These are phyloP conservation scores for Pseudomugil gertrudae DNA, from an alignment of 2,797 vertebrate genomes.

Conservation along the genomic window DNA sequence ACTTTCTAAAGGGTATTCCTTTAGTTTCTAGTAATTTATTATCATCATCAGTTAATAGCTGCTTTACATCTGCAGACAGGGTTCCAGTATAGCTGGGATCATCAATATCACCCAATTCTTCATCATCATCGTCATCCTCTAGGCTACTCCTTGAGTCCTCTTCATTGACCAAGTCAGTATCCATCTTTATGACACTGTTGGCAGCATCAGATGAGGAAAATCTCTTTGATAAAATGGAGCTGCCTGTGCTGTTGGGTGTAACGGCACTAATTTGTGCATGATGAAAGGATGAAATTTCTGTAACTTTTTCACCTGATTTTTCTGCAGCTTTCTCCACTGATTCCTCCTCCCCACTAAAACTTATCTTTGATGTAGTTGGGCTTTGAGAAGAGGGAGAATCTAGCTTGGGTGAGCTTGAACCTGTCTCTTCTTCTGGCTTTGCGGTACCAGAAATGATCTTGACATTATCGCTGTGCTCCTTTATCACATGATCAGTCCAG, in stretches of 20 bases:
- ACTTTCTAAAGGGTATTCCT: constrained; percentile 95
- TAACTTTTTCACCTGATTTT: constrained; percentile 80
- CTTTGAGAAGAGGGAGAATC: constrained; percentile 86
- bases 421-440: constrained; percentile 85
- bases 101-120: constrained; percentile 92
- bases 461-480: constrained; percentile 95
- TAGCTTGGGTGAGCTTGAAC: constrained; percentile 81
- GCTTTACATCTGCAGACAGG: constrained; percentile 88
- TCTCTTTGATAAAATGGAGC: constrained; percentile 91
- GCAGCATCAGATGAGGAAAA: constrained; percentile 87
- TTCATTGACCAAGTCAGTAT: constrained; percentile 88
- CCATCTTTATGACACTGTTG: constrained; percentile 85
- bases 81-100: constrained; percentile 90
- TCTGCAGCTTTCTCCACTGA: constrained; percentile 75
- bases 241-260: constrained; percentile 88
- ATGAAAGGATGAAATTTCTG: constrained; percentile 87
- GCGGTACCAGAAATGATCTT: constrained; percentile 90
- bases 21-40: constrained; percentile 97
- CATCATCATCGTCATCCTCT: constrained; percentile 93
- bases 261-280: constrained; percentile 89
- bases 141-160: constrained; percentile 91
- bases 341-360: constrained; percentile 83
- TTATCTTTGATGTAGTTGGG: constrained; percentile 83
- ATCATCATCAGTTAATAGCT: constrained; percentile 93
- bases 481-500: constrained; percentile 96